Evolutionary conservation across 1,140 invertebrate species (phyloP), one percentile per base, ranked within the genome.

Genomic region (Aphaenogaster ashmeadi): DNA sequence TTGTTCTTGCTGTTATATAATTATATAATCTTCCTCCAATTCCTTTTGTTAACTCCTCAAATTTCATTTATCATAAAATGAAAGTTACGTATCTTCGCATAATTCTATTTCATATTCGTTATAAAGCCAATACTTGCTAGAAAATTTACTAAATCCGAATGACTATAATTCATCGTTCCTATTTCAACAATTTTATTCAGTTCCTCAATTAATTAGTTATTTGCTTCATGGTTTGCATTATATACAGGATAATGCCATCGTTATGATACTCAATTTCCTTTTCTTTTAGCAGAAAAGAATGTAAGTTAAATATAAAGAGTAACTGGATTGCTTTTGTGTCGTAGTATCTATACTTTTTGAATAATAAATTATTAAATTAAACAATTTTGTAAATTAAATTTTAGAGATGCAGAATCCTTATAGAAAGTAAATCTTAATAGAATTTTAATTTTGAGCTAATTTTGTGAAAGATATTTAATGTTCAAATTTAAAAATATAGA

Each of bases 1-100:
- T 62, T 77, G 74, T 78, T 50, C 58, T 78, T 47, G 38, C 21
- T 0, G 15, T 78, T 64, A 27, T 64, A 79, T 79, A 64, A 64
- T 79, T 64, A 64, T 36, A 21, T 75, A 2, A 75, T 64, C 11
- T 13, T 47, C 9, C 27, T 79, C 18, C 18, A 47, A 79, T 78
- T 15, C 11, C 0, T 79, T 64, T 33, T 4, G 9, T 18, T 44
- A 41, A 58, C 8, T 62, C 15, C 18, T 47, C 9, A n/a, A 79
- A 36, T 21, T 36, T 11, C 11, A 47, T 13, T 47, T 6, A 64
- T 27, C 3, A 4, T 21, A 15, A 33, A 50, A 8, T 64, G 3
- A n/a, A 64, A 36, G 27, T 44, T 78, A 36, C 7, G 1, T 41
- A 18, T 33, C n/a, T 64, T 36, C 0, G 11, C 27, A 18, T 18